Evolutionary conservation across 2,113 vertebrate species (phyloP).

Genomic region (Mirza zaza): DNA sequence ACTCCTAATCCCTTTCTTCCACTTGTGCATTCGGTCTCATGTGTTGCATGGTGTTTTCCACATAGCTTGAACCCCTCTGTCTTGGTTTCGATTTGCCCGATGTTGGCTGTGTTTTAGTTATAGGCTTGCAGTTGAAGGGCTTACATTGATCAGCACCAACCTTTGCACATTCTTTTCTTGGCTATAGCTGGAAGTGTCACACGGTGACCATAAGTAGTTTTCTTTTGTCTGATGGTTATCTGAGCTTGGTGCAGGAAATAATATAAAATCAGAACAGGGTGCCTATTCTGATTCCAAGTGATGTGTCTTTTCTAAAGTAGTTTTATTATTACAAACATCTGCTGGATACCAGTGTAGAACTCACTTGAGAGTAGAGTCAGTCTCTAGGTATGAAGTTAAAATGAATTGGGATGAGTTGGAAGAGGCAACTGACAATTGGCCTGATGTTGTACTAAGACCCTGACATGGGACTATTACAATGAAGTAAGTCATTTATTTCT

Average conservation of each 20-base stretch:
- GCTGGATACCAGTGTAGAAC: not conserved
- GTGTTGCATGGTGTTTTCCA: not conserved
- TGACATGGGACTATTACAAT: rapidly evolving
- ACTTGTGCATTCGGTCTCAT: not conserved
- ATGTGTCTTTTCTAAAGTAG: not conserved
- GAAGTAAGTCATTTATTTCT: not conserved
- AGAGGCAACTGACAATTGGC: not conserved
- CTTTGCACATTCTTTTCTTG: not conserved
- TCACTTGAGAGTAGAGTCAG: not conserved
- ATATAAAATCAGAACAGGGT: not conserved
- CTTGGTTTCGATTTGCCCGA: not conserved
- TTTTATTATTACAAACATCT: not conserved
- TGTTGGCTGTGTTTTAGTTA: not conserved
- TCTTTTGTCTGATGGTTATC: not conserved
- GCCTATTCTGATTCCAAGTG: not conserved
- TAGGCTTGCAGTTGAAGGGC: not conserved
- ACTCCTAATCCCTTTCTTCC: not conserved
- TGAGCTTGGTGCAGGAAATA: not conserved
- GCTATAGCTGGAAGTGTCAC: not conserved
- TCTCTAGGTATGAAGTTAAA: not conserved
- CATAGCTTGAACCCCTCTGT: not conserved
- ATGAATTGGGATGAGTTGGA: not conserved
- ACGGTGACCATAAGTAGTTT: not conserved
- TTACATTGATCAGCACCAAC: not conserved
- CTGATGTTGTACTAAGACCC: not conserved